Conservation (phyloP, 2,113 vertebrate genomes). For the Geothlypis trichas region DNA sequence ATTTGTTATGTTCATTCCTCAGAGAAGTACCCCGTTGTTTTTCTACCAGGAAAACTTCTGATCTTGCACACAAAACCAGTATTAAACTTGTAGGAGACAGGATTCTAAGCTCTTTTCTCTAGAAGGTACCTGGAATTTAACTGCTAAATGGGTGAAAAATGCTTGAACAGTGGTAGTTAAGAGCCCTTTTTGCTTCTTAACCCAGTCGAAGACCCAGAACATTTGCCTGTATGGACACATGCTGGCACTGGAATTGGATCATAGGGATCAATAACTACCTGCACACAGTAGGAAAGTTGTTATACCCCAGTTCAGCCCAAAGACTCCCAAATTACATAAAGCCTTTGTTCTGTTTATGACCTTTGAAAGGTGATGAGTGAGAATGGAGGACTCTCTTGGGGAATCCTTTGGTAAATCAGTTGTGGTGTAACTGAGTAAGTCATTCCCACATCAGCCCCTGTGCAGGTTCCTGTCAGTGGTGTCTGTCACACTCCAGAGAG, state of each 20-base stretch:
- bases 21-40: background rate
- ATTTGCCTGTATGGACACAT: rapidly evolving
- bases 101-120: background rate
- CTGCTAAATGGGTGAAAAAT: background rate
- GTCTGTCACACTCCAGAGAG: background rate
- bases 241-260: background rate
- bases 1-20: background rate
- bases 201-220: background rate
- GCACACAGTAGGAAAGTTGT: background rate
- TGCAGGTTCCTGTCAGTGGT: background rate
- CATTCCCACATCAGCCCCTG: background rate
- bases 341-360: background rate
- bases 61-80: background rate
- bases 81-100: background rate
- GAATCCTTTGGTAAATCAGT: background rate
- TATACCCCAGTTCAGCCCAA: background rate
- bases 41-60: background rate
- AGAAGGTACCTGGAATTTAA: background rate
- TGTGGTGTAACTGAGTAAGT: background rate
- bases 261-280: background rate
- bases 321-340: background rate
- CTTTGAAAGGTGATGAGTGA: background rate
- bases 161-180: background rate
- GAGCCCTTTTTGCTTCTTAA: background rate
- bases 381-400: background rate